These are phyloP conservation scores for Dendrocincla tyrannina DNA, from an alignment of 2,797 vertebrate genomes.

Conservation along the genomic window DNA sequence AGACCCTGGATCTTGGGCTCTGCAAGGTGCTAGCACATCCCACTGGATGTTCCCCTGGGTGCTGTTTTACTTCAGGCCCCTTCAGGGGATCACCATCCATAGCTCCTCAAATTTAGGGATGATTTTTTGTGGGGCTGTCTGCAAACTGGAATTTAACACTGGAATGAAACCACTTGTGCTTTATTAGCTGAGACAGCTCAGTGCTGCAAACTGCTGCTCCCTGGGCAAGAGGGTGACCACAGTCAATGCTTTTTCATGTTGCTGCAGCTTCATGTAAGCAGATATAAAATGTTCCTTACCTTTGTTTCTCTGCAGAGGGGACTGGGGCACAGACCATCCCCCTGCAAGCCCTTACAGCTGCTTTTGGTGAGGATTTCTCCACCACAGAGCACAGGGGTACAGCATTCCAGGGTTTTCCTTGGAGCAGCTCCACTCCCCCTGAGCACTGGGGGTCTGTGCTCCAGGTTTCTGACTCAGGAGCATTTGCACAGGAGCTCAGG, in stretches of 20 bases:
- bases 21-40: too few species aligned
- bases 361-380: neutral
- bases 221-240: neutral
- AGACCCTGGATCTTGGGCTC: neutral
- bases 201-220: neutral
- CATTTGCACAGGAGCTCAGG: fast-evolving
- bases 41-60: neutral
- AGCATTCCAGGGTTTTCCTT: fast-evolving
- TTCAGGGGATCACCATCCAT: neutral
- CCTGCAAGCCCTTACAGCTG: neutral
- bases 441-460: too few species aligned
- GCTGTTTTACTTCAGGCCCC: neutral
- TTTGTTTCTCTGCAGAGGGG: neutral
- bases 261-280: neutral
- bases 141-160: neutral
- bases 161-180: neutral
- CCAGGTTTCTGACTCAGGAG: neutral
- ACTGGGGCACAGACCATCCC: neutral
- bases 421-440: neutral
- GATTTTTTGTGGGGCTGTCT: neutral
- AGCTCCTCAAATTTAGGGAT: neutral
- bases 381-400: neutral
- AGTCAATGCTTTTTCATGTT: fast-evolving
- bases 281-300: neutral
- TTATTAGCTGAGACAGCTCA: neutral